Percentiles rank a stretch among this genome's conserved stretches.
phyloP scores from a whole-genome alignment of 2,113 vertebrate genomes.

The Phrynosoma platyrhinos region DNA sequence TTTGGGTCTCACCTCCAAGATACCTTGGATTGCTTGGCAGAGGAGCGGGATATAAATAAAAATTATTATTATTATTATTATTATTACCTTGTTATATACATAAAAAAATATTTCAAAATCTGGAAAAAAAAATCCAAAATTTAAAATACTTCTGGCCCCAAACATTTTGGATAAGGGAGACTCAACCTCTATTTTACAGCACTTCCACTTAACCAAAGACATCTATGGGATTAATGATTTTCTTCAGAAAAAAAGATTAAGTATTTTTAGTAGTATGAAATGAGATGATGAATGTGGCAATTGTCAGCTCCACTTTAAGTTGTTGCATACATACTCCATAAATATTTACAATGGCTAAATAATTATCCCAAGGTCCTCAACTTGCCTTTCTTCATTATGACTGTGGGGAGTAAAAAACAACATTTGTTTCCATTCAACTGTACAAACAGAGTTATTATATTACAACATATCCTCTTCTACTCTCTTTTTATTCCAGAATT shows the following conservation, averaged over 20 bases:
- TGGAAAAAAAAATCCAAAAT: no score
- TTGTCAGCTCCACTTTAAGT: conserved; percentile 79
- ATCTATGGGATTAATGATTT: conserved; percentile 69
- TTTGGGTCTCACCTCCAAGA: no score
- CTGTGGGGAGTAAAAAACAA: conserved; percentile 66
- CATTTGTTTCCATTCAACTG: conserved; percentile 73
- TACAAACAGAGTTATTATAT: conserved; percentile 70
- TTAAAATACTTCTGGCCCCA: no score
- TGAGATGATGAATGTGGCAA: conserved; percentile 73
- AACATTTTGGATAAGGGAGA: not conserved
- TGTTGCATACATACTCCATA: conserved; percentile 78
- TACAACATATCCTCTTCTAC: conserved; percentile 68
- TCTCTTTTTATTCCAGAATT: conserved; percentile 44
- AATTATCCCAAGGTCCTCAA: conserved; percentile 75
- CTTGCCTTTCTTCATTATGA: conserved; percentile 76
- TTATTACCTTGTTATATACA: no score
- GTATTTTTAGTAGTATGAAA: conserved; percentile 76
- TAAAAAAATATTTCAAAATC: no score
- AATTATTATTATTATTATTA: no score
- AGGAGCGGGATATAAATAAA: no score
- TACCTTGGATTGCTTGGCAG: no score
- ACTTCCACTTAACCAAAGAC: conserved; percentile 50
- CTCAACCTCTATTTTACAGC: conserved; percentile 17
- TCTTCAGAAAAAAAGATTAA: conserved; percentile 33
- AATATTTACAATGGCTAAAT: conserved; percentile 83